Evolutionary conservation across 2,888 invertebrate genomes (phyloP).

Genomic region (Limnephilus auricula): DNA sequence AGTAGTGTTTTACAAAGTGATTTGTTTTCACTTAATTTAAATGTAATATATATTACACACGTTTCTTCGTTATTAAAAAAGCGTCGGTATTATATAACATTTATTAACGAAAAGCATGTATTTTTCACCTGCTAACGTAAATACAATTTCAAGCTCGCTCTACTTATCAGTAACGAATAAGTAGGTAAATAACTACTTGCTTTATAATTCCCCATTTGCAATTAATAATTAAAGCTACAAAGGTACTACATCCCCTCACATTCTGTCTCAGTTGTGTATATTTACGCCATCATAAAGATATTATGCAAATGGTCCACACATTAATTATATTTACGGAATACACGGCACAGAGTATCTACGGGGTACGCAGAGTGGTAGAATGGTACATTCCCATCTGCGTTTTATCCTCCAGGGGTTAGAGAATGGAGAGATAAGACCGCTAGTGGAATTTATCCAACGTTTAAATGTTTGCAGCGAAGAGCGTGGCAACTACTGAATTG

Average conservation of each 20-base stretch:
- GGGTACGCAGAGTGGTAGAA: not conserved
- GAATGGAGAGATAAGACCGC: not conserved
- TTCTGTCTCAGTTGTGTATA: not conserved
- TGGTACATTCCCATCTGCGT: not conserved
- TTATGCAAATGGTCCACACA: constrained; percentile 34
- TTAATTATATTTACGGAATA: constrained; percentile 23
- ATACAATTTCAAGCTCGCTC: too few species aligned
- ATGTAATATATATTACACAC: too few species aligned
- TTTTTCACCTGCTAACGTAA: too few species aligned
- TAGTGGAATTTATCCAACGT: constrained; percentile 12
- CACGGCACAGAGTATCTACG: constrained; percentile 5
- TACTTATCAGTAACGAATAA: too few species aligned
- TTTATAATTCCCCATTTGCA: not conserved
- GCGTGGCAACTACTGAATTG: not conserved
- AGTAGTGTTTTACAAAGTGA: too few species aligned
- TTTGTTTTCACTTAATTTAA: too few species aligned
- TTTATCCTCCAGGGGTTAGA: constrained; percentile 23
- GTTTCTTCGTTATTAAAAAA: too few species aligned
- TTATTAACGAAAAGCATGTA: too few species aligned
- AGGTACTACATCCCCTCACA: not conserved
- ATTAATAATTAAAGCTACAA: not conserved
- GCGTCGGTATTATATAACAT: too few species aligned
- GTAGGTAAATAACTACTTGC: not conserved
- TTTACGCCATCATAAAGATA: constrained; percentile 32
- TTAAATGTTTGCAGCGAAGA: not conserved